Percentiles rank a stretch among this genome's conserved stretches.
Evolutionary conservation across 2,888 invertebrate genomes (phyloP).

Genomic region (Andrena hattorfiana): DNA sequence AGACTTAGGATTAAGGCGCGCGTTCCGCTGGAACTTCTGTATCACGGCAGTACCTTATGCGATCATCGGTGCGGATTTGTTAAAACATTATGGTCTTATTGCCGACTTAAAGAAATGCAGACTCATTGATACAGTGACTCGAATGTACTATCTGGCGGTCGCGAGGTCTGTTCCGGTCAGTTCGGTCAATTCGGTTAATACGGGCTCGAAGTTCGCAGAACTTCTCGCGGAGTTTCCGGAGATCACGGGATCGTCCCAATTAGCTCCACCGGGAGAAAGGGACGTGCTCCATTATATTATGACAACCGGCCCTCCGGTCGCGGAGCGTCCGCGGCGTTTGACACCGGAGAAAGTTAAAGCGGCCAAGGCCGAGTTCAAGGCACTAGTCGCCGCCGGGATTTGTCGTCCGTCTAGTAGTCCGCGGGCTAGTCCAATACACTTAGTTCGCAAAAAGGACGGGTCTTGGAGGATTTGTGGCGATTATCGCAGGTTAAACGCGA

Average conservation of each 20-base stretch:
- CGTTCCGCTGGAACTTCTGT: too few species aligned
- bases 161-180: neutral
- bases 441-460: neutral
- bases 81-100: too few species aligned
- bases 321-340: neutral
- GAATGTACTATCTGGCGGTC: neutral
- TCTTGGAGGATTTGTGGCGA: neutral
- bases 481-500: neutral
- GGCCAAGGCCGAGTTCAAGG: neutral
- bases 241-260: neutral
- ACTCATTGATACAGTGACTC: neutral
- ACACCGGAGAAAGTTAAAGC: neutral
- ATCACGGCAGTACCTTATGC: too few species aligned
- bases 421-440: neutral
- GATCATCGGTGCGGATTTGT: too few species aligned
- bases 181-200: neutral
- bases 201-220: neutral
- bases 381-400: neutral
- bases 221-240: neutral
- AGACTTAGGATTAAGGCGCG: too few species aligned
- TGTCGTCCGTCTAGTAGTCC: neutral
- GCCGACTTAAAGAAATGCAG: neutral
- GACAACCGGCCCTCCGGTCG: neutral
- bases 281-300: too few species aligned
- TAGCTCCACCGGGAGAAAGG: neutral